Conservation (phyloP, 2,888 invertebrate species). For the Heliconius hortense region DNA sequence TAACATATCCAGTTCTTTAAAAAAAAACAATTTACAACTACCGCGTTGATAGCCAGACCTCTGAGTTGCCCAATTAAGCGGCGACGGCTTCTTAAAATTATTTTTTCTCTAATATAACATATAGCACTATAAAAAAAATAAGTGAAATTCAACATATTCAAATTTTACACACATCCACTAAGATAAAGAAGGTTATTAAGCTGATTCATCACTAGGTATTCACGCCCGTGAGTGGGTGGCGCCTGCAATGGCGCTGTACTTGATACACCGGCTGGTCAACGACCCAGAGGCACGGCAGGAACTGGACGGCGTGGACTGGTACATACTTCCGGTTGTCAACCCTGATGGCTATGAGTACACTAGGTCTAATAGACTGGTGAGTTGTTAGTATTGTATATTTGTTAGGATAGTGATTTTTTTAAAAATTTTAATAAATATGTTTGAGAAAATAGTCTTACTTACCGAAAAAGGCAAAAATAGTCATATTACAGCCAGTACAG, state of each 20-base stretch:
- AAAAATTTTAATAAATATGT: neutral
- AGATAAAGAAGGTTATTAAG: neutral
- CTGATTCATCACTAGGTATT: constrained; percentile 61
- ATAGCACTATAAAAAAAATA: neutral
- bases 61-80: no score
- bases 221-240: constrained; percentile 86
- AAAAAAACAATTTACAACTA: no score
- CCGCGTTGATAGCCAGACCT: no score
- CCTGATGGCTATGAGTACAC: constrained; percentile 88
- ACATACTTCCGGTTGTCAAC: constrained; percentile 85
- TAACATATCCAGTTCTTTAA: no score
- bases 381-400: neutral
- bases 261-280: constrained; percentile 77
- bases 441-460: neutral
- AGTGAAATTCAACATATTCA: neutral
- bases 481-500: no score
- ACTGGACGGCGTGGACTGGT: constrained; percentile 85
- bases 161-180: neutral
- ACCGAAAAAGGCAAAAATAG: no score
- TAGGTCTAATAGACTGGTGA: constrained; percentile 59
- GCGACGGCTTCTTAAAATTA: no score
- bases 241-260: constrained; percentile 82
- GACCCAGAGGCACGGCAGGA: constrained; percentile 60
- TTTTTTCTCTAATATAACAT: no score
- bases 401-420: no score